These are phyloP conservation scores for Calvadosia cruxmelitensis DNA, from an alignment of 30 jellyfish, hydroid and myxozoan species.

Conservation along the genomic window DNA sequence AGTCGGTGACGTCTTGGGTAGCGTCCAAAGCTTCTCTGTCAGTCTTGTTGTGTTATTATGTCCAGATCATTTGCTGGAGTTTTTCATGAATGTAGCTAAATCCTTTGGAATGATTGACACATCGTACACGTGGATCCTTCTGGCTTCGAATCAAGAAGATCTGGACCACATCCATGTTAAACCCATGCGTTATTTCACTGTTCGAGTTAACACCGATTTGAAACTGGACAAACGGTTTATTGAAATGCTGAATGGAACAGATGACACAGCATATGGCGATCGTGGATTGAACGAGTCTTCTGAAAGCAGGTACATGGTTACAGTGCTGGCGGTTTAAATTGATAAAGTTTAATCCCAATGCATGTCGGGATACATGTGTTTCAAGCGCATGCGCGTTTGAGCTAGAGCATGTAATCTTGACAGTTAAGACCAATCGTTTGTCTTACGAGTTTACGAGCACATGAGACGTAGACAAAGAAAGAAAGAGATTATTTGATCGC, in stretches of 20 bases:
- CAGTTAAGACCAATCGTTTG: no score
- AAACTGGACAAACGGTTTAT: background rate
- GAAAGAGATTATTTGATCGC: no score
- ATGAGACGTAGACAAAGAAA: no score
- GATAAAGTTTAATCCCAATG: no score
- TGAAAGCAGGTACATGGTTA: no score
- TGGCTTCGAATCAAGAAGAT: background rate
- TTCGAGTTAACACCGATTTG: background rate
- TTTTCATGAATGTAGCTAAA: background rate
- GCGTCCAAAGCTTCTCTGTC: background rate
- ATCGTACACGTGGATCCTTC: background rate
- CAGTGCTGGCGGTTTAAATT: no score
- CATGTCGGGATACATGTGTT: no score
- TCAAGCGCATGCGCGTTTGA: no score
- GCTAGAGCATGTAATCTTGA: no score
- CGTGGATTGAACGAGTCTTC: no score
- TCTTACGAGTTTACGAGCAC: no score
- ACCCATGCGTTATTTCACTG: background rate
- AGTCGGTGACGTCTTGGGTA: background rate
- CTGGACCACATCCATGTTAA: background rate
- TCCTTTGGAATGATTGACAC: background rate
- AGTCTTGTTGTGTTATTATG: background rate
- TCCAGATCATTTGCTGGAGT: background rate
- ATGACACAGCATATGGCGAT: no score
- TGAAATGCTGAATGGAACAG: background rate